A percentile compares a stretch with the other conserved stretches of the same genome.
phyloP scores from a whole-genome alignment of 2,113 vertebrate species.

The Nanorana parkeri region DNA sequence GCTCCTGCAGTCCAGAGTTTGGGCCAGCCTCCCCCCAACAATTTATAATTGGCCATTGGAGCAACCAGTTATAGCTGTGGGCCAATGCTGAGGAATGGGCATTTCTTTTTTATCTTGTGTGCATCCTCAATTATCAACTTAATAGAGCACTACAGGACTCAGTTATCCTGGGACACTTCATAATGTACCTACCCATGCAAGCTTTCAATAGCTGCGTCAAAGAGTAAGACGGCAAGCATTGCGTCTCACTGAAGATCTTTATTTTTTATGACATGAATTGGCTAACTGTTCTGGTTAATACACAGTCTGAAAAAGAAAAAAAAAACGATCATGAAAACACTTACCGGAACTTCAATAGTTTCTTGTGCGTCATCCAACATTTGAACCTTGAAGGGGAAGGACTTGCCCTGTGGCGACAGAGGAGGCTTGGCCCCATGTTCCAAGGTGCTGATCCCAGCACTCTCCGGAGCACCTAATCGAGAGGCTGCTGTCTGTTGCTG shows the following conservation, averaged over 20 bases:
- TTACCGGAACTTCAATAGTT: slow-evolving; percentile 93
- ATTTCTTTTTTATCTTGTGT: too few species aligned
- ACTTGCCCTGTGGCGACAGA: slow-evolving; percentile 86
- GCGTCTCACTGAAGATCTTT: neutral
- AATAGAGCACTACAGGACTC: too few species aligned
- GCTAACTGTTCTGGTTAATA: neutral
- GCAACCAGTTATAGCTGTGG: too few species aligned
- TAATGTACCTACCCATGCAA: too few species aligned
- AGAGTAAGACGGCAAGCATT: neutral
- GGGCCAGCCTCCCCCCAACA: too few species aligned
- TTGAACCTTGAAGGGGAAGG: slow-evolving; percentile 87
- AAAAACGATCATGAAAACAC: slow-evolving; percentile 63
- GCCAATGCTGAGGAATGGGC: too few species aligned
- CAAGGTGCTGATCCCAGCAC: slow-evolving; percentile 94
- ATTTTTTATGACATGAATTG: neutral
- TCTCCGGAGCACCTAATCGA: slow-evolving; percentile 89
- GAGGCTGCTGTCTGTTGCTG: slow-evolving; percentile 84
- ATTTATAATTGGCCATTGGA: too few species aligned
- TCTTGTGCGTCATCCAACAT: slow-evolving; percentile 96
- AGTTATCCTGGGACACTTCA: too few species aligned
- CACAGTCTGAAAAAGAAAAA: neutral
- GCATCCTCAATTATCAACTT: too few species aligned
- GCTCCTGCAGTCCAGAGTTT: too few species aligned
- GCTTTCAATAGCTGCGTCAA: too few species aligned
- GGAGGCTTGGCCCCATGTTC: slow-evolving; percentile 89